A percentile compares a stretch with the other conserved stretches of the same genome.
Evolutionary conservation across 2,797 vertebrate genomes (phyloP).

Genomic region (Sebastes vulpes): DNA sequence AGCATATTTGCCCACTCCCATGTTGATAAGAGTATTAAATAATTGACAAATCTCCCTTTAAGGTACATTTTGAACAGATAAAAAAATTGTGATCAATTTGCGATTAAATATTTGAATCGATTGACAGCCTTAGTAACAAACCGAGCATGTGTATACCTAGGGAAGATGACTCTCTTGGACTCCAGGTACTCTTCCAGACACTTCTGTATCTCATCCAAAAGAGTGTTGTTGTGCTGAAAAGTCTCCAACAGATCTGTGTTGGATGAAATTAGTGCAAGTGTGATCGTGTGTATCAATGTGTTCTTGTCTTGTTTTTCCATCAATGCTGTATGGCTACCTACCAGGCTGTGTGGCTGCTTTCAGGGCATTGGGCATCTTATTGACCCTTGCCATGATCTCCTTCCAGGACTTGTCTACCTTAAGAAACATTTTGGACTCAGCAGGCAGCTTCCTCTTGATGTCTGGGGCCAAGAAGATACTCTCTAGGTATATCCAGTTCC

Average conservation of each 20-base stretch:
- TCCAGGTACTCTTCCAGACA: slow-evolving; percentile 91
- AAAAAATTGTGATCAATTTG: too few relatives aligned
- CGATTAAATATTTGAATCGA: too few relatives aligned
- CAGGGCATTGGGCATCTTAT: slow-evolving; percentile 85
- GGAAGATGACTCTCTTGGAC: slow-evolving; percentile 91
- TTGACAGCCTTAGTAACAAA: neutral
- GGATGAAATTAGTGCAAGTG: neutral
- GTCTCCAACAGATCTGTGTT: slow-evolving; percentile 86
- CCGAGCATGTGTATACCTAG: slow-evolving; percentile 82
- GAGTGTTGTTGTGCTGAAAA: slow-evolving; percentile 89
- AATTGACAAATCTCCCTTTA: too few relatives aligned
- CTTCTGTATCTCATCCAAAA: slow-evolving; percentile 92
- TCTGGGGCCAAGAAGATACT: slow-evolving; percentile 90
- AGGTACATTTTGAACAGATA: too few relatives aligned
- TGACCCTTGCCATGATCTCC: slow-evolving; percentile 89
- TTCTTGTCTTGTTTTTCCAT: neutral
- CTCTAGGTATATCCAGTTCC: slow-evolving; percentile 91
- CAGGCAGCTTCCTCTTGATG: slow-evolving; percentile 88
- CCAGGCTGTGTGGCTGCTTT: slow-evolving; percentile 87
- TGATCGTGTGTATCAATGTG: neutral
- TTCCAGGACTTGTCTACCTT: slow-evolving; percentile 92
- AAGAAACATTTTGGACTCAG: slow-evolving; percentile 90
- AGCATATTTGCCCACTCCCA: too few relatives aligned
- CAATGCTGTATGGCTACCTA: slow-evolving; percentile 51
- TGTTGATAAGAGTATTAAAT: too few relatives aligned